Base-by-base conservation (phyloP, 2,797 vertebrate genomes). In the Bradypus variegatus region DNA sequence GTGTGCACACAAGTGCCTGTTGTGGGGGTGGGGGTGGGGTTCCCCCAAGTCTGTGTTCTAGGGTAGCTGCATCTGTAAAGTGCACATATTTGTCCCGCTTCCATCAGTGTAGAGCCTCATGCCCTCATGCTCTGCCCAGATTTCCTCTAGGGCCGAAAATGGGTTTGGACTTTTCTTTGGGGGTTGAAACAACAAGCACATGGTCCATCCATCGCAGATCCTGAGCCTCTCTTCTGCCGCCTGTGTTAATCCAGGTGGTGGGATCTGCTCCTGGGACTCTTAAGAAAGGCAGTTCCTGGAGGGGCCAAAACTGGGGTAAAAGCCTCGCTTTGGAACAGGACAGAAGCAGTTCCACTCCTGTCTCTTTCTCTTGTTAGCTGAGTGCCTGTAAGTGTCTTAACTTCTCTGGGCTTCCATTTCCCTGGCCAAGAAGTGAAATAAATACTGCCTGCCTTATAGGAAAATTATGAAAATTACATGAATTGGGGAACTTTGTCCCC, bases 221-320 rank as follows among this genome's bases (percentile, higher is more conserved):
- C 88, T 3, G 12, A 62, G 3, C 8, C 80, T 69, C 70, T 75
- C 31, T 0, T 36, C 38, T 29, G 81, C 2, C 6, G 5, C 6
- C 2, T 45, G 29, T 15, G 33, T 36, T 29, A 2, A 0, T 23
- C 50, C 6, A 2, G 10, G 21, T 0, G 53, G 41, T 11, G 50
- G 45, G 73, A 45, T 21, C 0, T 23, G 55, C 55, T 55, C 55
- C 55, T 55, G 55, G 41, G 7, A 38, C 3, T 15, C 38, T 12
- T 70, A 41, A 55, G 16, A 69, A 55, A 19, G 0, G 7, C 23
- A 45, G 45, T 83, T 90, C 41, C 69, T 29, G 12, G 41, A 93
- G 89, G 64, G 33, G 93, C 72, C 18, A 0, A 19, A 33, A 31
- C 62, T 31, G 87, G 50, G 50, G 21, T 33, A 21, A 23, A 70